phyloP scores from a whole-genome alignment of 2,113 vertebrate genomes.

The Synchiropus splendidus region DNA sequence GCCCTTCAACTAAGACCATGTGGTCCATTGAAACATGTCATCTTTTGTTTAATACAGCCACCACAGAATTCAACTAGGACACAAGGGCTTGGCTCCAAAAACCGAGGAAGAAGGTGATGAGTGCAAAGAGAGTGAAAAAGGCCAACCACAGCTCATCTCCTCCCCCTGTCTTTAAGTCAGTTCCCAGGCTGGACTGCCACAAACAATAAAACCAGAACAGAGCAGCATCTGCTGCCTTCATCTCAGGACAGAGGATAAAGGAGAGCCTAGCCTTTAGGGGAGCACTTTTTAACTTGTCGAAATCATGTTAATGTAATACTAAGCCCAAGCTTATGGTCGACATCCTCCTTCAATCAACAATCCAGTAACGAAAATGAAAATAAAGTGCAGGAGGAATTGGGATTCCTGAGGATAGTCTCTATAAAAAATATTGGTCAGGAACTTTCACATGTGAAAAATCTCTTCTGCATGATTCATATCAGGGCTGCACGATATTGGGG shows the following conservation, averaged over 20 bases:
- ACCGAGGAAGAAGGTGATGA: conserved; percentile 12
- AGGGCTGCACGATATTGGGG: too few species aligned
- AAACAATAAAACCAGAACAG: conserved; percentile 48
- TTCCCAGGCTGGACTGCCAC: conserved; percentile 26
- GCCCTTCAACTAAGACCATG: conserved; percentile 49
- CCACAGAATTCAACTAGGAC: conserved; percentile 41
- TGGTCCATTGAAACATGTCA: conserved; percentile 48
- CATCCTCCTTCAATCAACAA: conserved; percentile 3
- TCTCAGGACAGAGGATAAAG: conserved; percentile 36
- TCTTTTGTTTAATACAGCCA: conserved; percentile 45
- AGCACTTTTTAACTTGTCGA: conserved; percentile 41
- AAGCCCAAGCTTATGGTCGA: conserved; percentile 24
- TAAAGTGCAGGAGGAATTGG: too few species aligned
- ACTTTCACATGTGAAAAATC: too few species aligned
- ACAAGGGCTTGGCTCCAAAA: conserved; percentile 28
- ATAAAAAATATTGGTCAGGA: too few species aligned
- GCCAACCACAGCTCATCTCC: conserved; percentile 31
- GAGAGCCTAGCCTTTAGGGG: conserved; percentile 27
- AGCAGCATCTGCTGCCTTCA: conserved; percentile 57
- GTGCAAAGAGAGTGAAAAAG: conserved; percentile 17
- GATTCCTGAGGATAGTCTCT: too few species aligned
- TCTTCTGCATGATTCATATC: too few species aligned
- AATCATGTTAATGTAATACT: conserved; percentile 14
- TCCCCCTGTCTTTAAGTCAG: conserved; percentile 37
- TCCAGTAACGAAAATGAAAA: background rate